These are phyloP conservation scores for Apolygus lucorum DNA, from an alignment of 1,140 invertebrate genomes.

Conservation along the genomic window DNA sequence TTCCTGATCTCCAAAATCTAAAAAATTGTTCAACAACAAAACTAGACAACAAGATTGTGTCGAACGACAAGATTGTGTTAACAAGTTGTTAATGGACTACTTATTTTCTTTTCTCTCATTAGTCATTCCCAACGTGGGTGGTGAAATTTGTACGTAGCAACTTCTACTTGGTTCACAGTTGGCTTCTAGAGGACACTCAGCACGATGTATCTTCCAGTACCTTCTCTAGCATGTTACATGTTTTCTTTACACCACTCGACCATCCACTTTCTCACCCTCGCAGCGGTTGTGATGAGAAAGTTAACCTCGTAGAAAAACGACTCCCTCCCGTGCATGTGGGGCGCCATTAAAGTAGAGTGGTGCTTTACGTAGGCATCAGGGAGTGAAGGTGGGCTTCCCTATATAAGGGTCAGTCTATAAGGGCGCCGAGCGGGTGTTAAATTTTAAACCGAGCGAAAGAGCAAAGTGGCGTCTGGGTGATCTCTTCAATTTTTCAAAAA, in stretches of 20 bases:
- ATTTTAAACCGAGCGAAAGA: slow-evolving; percentile 1
- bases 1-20: too few species aligned
- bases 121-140: too few species aligned
- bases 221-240: too few species aligned
- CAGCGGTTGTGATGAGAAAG: neutral
- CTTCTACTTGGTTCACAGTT: too few species aligned
- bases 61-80: too few species aligned
- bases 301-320: neutral
- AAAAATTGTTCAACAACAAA: too few species aligned
- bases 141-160: too few species aligned
- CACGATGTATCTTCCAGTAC: too few species aligned
- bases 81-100: too few species aligned
- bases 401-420: neutral
- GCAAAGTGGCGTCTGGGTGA: slow-evolving; percentile 4
- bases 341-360: slow-evolving; percentile 12
- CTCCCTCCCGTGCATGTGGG: neutral
- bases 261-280: neutral
- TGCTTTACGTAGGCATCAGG: neutral
- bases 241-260: neutral
- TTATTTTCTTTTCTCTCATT: too few species aligned
- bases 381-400: neutral
- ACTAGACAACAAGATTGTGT: too few species aligned
- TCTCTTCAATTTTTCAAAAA: neutral
- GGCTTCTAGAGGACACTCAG: too few species aligned
- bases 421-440: neutral